phyloP scores from a whole-genome alignment of 1,140 invertebrate species.

The Caenorhabditis remanei region DNA sequence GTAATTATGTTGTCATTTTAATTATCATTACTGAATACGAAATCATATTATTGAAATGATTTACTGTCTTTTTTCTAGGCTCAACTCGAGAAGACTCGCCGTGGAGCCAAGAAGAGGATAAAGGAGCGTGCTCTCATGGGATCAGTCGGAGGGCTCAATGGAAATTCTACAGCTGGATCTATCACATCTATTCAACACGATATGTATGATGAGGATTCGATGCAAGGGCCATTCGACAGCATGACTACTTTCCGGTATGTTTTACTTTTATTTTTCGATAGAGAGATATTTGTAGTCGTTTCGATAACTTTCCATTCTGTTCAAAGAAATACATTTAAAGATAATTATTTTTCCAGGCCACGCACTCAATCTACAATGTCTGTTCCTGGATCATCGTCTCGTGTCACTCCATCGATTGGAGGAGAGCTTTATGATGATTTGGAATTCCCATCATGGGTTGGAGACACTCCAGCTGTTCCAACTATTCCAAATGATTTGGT shows the following conservation, averaged over 20 bases:
- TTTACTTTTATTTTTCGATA: neutral
- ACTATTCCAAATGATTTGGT: constrained; percentile 68
- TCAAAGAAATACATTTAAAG: no score
- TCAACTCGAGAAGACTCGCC: constrained; percentile 73
- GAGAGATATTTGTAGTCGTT: no score
- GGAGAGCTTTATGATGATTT: constrained; percentile 71
- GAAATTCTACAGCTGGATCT: constrained; percentile 3
- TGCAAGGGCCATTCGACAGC: constrained; percentile 51
- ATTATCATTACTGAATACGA: neutral
- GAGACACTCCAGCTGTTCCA: constrained; percentile 34
- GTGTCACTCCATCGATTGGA: constrained; percentile 72
- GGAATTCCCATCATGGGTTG: constrained; percentile 75
- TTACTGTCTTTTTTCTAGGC: constrained; percentile 55
- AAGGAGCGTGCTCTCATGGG: constrained; percentile 45
- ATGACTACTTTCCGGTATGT: constrained; percentile 47
- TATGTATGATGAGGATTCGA: constrained; percentile 59
- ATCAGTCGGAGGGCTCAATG: constrained; percentile 30
- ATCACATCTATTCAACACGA: constrained; percentile 2
- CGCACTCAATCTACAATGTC: constrained; percentile 74
- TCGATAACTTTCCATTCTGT: no score
- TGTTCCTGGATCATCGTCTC: constrained; percentile 64
- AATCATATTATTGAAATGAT: no score
- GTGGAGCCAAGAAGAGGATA: constrained; percentile 76
- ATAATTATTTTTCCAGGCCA: constrained; percentile 58
- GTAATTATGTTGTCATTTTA: constrained; percentile 59